Percentiles rank a stretch among this genome's conserved stretches.
phyloP scores from a whole-genome alignment of 2,888 invertebrate species.

The Phyllotreta striolata region DNA sequence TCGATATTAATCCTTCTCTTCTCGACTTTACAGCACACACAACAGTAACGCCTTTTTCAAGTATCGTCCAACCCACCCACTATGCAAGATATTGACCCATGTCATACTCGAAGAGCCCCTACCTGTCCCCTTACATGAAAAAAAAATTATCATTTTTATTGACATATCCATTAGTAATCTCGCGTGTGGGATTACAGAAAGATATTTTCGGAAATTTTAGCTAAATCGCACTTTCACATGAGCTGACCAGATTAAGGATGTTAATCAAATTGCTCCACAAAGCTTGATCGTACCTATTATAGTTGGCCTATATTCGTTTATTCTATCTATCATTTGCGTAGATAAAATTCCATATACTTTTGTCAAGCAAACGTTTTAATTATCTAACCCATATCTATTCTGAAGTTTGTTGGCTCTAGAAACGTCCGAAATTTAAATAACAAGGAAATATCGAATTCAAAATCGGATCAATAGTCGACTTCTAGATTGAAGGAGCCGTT shows the following conservation, averaged over 20 bases:
- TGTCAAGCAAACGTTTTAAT: too few relatives aligned
- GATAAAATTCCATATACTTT: not conserved
- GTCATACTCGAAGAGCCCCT: not conserved
- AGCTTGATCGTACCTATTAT: too few relatives aligned
- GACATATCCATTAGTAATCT: conserved; percentile 11
- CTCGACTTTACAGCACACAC: not conserved
- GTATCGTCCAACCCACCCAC: conserved; percentile 9
- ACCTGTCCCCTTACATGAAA: not conserved
- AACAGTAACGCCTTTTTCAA: conserved; percentile 14
- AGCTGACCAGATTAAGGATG: not conserved
- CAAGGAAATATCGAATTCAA: conserved; percentile 7
- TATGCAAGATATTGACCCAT: conserved; percentile 5
- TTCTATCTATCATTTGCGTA: not conserved
- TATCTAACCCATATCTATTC: too few relatives aligned
- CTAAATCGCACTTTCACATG: too few relatives aligned
- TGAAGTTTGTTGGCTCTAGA: not conserved
- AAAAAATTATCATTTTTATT: conserved; percentile 11
- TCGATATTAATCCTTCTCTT: not conserved
- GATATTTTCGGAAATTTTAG: not conserved
- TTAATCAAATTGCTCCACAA: not conserved
- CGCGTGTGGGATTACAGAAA: too few relatives aligned
- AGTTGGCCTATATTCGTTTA: too few relatives aligned
- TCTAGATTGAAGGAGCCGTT: conserved; percentile 10
- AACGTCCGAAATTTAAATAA: conserved; percentile 9
- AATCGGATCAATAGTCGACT: conserved; percentile 4